Evolutionary conservation across 1,140 invertebrate genomes (phyloP).

Genomic region (Elymnias hypermnestra): DNA sequence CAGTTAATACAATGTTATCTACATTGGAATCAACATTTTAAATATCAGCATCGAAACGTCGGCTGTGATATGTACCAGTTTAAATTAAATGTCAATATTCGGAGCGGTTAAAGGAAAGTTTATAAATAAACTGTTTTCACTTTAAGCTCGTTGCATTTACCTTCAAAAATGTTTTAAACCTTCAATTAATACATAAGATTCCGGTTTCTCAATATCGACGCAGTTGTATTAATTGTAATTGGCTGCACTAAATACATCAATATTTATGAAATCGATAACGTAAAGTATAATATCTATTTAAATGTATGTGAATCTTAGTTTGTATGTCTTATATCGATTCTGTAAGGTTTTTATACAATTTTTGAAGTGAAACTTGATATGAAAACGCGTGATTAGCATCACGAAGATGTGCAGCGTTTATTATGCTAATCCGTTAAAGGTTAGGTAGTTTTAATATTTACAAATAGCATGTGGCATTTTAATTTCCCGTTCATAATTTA

Average conservation of each 20-base stretch:
- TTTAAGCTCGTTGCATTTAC: constrained; percentile 49
- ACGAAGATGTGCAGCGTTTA: too few species aligned
- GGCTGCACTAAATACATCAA: constrained; percentile 3
- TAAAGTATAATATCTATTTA: too few species aligned
- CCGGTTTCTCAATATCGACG: constrained; percentile 41
- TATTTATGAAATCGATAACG: constrained; percentile 4
- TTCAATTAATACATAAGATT: constrained; percentile 56
- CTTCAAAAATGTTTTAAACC: constrained; percentile 51
- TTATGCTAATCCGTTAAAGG: too few species aligned
- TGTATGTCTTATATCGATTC: too few species aligned
- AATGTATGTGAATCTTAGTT: too few species aligned
- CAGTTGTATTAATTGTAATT: constrained; percentile 20
- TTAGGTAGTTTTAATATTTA: too few species aligned
- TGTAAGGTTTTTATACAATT: too few species aligned
- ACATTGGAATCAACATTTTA: constrained; percentile 3
- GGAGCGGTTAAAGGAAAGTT: constrained; percentile 59
- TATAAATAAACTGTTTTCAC: constrained; percentile 60
- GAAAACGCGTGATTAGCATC: too few species aligned
- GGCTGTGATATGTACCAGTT: constrained; percentile 10
- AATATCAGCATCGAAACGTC: constrained; percentile 3
- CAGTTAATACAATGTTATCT: too few species aligned
- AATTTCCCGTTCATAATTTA: too few species aligned
- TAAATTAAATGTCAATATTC: constrained; percentile 56
- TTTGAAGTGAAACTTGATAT: too few species aligned
- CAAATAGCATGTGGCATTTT: too few species aligned